Evolutionary conservation across 2,113 vertebrate species (phyloP).

Genomic region (Microcebus murinus): DNA sequence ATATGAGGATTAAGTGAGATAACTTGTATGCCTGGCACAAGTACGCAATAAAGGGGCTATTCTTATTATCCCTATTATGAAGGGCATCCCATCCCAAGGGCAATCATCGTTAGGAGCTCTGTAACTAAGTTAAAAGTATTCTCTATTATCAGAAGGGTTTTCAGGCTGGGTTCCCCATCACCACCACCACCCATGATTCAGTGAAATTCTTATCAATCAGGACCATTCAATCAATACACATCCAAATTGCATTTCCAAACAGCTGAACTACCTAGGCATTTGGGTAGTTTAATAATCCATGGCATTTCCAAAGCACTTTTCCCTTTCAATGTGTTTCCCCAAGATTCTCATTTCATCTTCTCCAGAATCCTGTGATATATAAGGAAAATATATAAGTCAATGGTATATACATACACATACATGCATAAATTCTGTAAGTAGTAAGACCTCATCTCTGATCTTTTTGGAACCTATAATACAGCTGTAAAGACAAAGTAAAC

Average conservation of each 20-base stretch:
- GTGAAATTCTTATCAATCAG: not conserved
- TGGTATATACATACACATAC: not conserved
- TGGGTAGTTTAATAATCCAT: not conserved
- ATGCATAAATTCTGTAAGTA: not conserved
- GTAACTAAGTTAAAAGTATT: not conserved
- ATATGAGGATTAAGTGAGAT: not conserved
- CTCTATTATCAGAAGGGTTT: not conserved
- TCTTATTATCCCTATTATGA: not conserved
- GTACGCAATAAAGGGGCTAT: not conserved
- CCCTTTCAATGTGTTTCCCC: not conserved
- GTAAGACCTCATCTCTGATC: not conserved
- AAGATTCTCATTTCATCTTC: not conserved
- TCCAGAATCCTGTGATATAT: not conserved
- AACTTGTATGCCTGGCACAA: not conserved
- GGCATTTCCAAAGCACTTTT: constrained; percentile 14
- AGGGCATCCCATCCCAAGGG: not conserved
- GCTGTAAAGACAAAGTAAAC: not conserved
- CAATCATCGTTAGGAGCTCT: not conserved
- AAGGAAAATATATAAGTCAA: not conserved
- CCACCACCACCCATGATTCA: not conserved
- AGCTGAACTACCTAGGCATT: not conserved
- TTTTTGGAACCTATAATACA: not conserved
- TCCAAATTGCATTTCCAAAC: not conserved
- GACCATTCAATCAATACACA: not conserved
- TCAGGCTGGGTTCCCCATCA: not conserved